These are phyloP conservation scores for Platalea minor DNA, from an alignment of 2,797 vertebrate species.

Conservation along the genomic window DNA sequence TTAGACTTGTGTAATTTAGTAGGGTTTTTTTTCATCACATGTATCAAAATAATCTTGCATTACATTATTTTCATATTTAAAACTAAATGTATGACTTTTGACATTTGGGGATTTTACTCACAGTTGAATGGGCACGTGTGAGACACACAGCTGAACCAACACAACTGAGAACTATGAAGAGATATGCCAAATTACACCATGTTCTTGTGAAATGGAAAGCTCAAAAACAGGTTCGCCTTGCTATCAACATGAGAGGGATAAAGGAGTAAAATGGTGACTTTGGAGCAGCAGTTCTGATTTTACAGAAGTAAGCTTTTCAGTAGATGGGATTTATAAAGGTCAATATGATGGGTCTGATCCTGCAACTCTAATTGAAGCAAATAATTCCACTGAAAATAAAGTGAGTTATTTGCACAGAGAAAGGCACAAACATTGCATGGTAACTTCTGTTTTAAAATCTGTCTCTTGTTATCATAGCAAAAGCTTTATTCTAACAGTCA, in stretches of 20 bases:
- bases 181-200: conserved; percentile 42
- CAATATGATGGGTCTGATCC: background rate
- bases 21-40: background rate
- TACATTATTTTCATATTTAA: conserved; percentile 2
- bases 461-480: background rate
- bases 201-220: conserved; percentile 35
- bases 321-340: background rate
- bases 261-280: background rate
- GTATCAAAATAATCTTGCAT: background rate
- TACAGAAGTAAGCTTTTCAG: background rate
- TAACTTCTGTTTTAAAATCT: background rate
- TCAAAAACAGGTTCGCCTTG: background rate
- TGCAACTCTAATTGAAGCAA: background rate
- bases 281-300: background rate
- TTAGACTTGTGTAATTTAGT: background rate
- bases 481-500: background rate
- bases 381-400: background rate
- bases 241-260: background rate
- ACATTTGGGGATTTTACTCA: conserved; percentile 40
- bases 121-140: conserved; percentile 34
- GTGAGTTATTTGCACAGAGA: background rate
- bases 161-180: background rate
- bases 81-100: conserved; percentile 8
- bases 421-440: background rate
- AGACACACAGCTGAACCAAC: conserved; percentile 38